Conservation (phyloP, 2,797 vertebrate species). For the Tarsius wallacei region DNA sequence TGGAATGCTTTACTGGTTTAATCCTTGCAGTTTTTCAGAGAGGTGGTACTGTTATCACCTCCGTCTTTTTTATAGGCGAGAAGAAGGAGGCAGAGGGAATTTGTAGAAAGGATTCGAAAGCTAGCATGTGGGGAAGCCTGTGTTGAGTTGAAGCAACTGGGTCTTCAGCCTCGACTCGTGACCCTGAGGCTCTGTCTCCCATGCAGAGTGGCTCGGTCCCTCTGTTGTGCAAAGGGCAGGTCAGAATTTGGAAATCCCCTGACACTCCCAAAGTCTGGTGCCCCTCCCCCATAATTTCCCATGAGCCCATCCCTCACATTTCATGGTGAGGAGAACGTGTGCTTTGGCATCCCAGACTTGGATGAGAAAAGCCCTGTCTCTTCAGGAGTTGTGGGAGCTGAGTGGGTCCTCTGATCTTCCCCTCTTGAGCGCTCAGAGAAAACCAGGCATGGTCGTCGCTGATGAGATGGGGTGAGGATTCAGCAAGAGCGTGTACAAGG, state of each 20-base stretch:
- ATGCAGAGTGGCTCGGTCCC: neutral
- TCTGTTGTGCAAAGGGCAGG: neutral
- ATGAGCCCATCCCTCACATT: neutral
- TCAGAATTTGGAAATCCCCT: neutral
- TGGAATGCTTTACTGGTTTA: neutral
- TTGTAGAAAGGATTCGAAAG: neutral
- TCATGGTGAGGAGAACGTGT: neutral
- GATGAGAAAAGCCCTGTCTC: neutral
- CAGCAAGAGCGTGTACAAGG: fast-evolving
- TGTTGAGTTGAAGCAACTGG: neutral
- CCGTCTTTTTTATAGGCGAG: neutral
- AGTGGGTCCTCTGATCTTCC: neutral
- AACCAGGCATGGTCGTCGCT: neutral
- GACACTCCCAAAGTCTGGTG: neutral
- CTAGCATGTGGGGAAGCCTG: neutral
- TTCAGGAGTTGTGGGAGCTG: too few species aligned
- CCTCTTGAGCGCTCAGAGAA: neutral
- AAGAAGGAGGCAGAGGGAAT: neutral
- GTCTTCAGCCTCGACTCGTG: neutral
- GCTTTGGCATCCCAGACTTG: neutral
- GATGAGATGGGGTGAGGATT: too few species aligned
- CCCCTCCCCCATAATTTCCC: neutral
- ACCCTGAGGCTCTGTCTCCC: neutral
- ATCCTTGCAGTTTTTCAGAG: neutral
- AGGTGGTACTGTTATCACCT: neutral